phyloP scores from a whole-genome alignment of 2,888 invertebrate genomes.

The Platerodrilus igneus region DNA sequence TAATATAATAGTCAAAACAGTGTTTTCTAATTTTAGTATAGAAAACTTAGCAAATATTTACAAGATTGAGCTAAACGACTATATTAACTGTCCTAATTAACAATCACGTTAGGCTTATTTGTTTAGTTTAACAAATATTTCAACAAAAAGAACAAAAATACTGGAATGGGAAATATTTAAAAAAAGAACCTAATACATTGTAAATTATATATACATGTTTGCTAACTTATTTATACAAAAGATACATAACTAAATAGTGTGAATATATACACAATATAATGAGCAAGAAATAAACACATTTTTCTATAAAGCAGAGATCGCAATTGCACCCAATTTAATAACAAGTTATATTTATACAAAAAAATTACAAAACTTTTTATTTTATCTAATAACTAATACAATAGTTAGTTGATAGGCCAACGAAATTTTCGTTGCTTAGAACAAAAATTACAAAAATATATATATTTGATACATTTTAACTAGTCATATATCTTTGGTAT shows the following conservation, averaged over 20 bases:
- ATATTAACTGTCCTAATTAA: slow-evolving; percentile 17
- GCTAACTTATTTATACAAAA: slow-evolving; percentile 10
- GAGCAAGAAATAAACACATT: slow-evolving; percentile 29
- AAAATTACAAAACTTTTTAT: slow-evolving; percentile 20
- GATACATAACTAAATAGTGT: slow-evolving; percentile 16
- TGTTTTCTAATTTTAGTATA: slow-evolving; percentile 44
- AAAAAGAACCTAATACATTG: slow-evolving; percentile 7
- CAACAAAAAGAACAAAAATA: slow-evolving; percentile 10
- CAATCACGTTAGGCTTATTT: slow-evolving; percentile 20
- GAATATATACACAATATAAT: slow-evolving; percentile 33
- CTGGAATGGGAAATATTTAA: slow-evolving; percentile 18
- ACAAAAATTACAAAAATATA: slow-evolving; percentile 37
- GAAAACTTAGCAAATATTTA: slow-evolving; percentile 47
- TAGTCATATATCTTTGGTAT: slow-evolving; percentile 49
- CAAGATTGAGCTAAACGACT: slow-evolving; percentile 44
- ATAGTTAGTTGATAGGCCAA: slow-evolving; percentile 25
- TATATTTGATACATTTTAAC: slow-evolving; percentile 39
- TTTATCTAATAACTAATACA: slow-evolving; percentile 11
- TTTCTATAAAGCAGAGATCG: slow-evolving; percentile 12
- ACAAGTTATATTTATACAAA: slow-evolving; percentile 28
- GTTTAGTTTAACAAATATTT: slow-evolving; percentile 11
- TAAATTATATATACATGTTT: slow-evolving; percentile 21
- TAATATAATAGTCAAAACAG: slow-evolving; percentile 46
- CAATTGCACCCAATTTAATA: slow-evolving; percentile 13
- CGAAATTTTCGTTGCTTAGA: slow-evolving; percentile 33